phyloP scores from a whole-genome alignment of 2,113 vertebrate genomes.

The Xiphorhynchus elegans region DNA sequence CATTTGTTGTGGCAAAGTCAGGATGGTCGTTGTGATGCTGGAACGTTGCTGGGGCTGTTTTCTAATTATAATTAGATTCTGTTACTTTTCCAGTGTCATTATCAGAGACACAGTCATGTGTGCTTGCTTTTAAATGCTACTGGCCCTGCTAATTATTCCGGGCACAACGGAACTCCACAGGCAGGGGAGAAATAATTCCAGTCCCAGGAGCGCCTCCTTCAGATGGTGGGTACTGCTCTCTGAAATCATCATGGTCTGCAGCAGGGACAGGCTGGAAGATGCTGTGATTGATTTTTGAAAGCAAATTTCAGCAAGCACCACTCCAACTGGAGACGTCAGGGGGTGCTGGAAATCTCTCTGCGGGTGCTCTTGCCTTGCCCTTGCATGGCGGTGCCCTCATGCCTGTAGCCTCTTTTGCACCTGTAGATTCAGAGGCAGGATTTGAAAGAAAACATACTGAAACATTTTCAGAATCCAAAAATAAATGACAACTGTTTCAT shows the following conservation, averaged over 20 bases:
- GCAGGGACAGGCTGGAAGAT: background rate
- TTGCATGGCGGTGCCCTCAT: background rate
- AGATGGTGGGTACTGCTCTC: background rate
- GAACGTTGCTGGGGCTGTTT: constrained; percentile 44
- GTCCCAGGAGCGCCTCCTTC: constrained; percentile 25
- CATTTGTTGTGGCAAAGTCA: constrained; percentile 64
- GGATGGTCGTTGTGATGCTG: constrained; percentile 54
- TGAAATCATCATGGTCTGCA: background rate
- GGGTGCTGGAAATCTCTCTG: background rate
- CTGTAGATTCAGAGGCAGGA: background rate
- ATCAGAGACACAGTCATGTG: constrained; percentile 31
- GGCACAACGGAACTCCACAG: background rate
- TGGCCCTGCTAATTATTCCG: constrained; percentile 6
- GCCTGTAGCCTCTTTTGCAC: background rate
- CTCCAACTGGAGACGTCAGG: background rate
- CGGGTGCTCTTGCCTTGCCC: background rate
- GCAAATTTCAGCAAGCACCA: rapidly evolving
- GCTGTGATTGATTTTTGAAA: background rate
- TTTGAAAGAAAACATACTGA: constrained; percentile 17
- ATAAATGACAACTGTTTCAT: constrained; percentile 1
- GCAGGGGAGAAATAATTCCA: constrained; percentile 2
- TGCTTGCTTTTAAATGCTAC: constrained; percentile 27
- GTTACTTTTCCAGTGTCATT: constrained; percentile 50
- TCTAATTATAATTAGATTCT: constrained; percentile 67
- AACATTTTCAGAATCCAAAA: constrained; percentile 36